Evolutionary conservation across 2,888 invertebrate genomes (phyloP).

Genomic region (Xestoiulus laeticollis): DNA sequence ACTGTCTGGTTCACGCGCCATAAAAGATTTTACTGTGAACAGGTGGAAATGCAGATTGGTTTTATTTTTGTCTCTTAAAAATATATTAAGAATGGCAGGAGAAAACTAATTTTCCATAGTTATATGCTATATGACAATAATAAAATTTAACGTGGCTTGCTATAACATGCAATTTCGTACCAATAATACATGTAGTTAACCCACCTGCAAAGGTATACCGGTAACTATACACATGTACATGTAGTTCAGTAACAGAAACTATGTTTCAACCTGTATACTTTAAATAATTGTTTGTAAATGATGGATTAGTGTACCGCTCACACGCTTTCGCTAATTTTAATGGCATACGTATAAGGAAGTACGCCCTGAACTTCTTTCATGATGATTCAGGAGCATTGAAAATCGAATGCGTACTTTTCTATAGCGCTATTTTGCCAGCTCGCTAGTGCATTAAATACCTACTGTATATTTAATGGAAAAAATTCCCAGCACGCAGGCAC

Average conservation of each 20-base stretch:
- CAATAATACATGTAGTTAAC: no score
- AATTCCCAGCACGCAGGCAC: constrained; percentile 38
- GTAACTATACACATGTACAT: background rate
- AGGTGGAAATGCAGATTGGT: no score
- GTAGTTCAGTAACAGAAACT: background rate
- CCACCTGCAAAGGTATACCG: no score
- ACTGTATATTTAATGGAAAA: constrained; percentile 40
- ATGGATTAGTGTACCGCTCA: background rate
- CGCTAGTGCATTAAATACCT: constrained; percentile 39
- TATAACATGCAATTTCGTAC: no score
- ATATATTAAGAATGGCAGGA: no score
- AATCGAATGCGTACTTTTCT: background rate
- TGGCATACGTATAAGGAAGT: background rate
- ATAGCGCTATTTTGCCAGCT: background rate
- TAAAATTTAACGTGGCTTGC: no score
- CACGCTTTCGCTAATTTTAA: constrained; percentile 1
- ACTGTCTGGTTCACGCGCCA: no score
- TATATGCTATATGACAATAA: no score
- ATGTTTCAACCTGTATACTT: background rate
- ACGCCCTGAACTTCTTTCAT: background rate
- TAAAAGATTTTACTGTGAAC: no score
- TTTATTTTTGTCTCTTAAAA: no score
- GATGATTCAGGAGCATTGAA: background rate
- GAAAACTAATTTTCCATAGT: no score
- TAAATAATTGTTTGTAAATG: background rate